A percentile compares a stretch with the other conserved stretches of the same genome.
phyloP scores from a whole-genome alignment of 2,797 vertebrate species.

The Notoglanidium macrostoma region DNA sequence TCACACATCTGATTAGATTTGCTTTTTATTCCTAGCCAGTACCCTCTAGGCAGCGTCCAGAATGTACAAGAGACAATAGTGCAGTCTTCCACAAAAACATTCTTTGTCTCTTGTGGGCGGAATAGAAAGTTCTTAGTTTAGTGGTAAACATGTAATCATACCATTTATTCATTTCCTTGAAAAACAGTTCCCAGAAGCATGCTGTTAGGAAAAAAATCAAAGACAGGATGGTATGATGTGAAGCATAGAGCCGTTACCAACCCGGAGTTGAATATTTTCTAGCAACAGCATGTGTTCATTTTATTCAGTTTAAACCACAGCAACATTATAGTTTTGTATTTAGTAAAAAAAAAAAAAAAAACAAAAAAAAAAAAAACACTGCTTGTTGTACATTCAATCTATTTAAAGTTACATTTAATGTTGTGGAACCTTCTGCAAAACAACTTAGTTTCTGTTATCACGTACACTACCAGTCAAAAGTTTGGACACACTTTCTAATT shows the following conservation, averaged over 20 bases:
- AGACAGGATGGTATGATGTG: neutral
- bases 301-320: neutral
- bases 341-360: neutral
- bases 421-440: neutral
- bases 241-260: neutral
- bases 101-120: neutral
- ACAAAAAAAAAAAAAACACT: no score
- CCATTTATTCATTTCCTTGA: neutral
- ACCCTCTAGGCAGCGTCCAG: conserved; percentile 29
- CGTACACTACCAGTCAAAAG: no score
- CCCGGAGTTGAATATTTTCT: neutral
- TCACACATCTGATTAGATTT: conserved; percentile 46
- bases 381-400: neutral
- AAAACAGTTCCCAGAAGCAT: neutral
- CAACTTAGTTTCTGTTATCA: neutral
- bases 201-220: no score
- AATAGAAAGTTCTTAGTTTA: neutral
- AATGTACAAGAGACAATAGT: conserved; percentile 32
- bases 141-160: neutral
- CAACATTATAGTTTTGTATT: neutral
- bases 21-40: conserved; percentile 40
- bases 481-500: no score
- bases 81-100: neutral
- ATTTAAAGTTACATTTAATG: neutral
- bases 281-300: neutral